These are phyloP conservation scores for Iguana delicatissima DNA, from an alignment of 2,797 vertebrate species.

Conservation along the genomic window DNA sequence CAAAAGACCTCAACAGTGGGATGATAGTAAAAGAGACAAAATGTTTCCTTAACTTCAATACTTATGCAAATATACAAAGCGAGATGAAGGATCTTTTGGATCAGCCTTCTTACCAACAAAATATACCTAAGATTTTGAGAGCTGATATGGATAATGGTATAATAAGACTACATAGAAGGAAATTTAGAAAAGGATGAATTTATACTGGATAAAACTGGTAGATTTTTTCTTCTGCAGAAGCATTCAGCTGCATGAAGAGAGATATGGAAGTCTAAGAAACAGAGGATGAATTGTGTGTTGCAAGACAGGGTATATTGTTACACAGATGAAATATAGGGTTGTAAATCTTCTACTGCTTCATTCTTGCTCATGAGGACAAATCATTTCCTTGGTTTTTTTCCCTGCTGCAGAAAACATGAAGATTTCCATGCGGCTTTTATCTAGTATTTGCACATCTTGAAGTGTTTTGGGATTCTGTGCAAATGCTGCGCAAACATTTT, in stretches of 20 bases:
- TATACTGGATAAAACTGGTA: not conserved
- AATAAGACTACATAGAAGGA: not conserved
- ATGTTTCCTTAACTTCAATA: not conserved
- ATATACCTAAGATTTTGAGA: not conserved
- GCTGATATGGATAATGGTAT: not conserved
- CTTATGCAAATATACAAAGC: not conserved
- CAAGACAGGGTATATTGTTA: not conserved
- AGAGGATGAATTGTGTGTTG: not conserved
- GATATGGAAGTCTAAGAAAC: not conserved
- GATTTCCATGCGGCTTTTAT: too few species aligned
- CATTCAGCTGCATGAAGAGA: too few species aligned
- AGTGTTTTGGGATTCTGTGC: too few species aligned
- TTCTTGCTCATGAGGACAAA: too few species aligned
- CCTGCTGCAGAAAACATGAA: too few species aligned
- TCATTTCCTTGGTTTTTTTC: too few species aligned
- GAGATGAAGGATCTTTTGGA: not conserved
- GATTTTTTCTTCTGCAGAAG: not conserved
- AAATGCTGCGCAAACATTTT: too few species aligned
- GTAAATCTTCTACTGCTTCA: too few species aligned
- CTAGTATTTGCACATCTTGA: too few species aligned
- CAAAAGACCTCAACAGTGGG: not conserved
- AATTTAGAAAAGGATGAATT: not conserved
- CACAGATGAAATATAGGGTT: not conserved
- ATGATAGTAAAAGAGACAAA: not conserved
- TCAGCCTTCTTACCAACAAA: not conserved